Evolutionary conservation across 2,888 invertebrate species (phyloP).

Genomic region (Microctonus brassicae): DNA sequence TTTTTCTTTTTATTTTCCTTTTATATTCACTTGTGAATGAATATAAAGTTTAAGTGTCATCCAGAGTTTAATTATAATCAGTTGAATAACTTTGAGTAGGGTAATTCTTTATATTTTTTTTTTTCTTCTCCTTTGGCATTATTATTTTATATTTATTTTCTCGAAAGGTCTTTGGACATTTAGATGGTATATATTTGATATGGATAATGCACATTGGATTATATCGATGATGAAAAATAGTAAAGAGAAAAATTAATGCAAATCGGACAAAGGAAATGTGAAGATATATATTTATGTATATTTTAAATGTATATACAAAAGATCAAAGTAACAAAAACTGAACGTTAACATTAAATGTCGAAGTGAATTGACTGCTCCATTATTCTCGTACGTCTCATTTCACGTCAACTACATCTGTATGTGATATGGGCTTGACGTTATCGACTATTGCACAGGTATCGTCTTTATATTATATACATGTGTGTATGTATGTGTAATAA

Average conservation of each 20-base stretch:
- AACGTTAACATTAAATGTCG: slow-evolving; percentile 31
- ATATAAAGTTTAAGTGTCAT: not conserved
- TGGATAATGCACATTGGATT: too few relatives aligned
- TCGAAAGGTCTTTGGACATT: not conserved
- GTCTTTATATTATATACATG: not conserved
- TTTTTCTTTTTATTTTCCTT: not conserved
- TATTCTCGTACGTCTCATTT: slow-evolving; percentile 42
- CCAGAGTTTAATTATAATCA: not conserved
- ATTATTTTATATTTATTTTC: not conserved
- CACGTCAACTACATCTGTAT: slow-evolving; percentile 40
- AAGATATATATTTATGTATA: not conserved
- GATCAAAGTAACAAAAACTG: slow-evolving; percentile 25
- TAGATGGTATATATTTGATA: not conserved
- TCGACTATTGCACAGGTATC: slow-evolving; percentile 16
- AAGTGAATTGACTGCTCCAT: slow-evolving; percentile 36
- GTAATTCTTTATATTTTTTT: not conserved
- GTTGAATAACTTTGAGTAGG: not conserved
- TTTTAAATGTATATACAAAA: not conserved
- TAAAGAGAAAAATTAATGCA: not conserved
- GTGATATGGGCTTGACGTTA: slow-evolving; percentile 18
- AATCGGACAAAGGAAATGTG: not conserved
- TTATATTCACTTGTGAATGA: too few relatives aligned
- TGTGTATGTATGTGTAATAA: too few relatives aligned
- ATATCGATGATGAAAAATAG: not conserved
- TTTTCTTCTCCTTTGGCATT: not conserved